phyloP scores from a whole-genome alignment of 2,888 invertebrate genomes.

The Sphaeridia pumilis region DNA sequence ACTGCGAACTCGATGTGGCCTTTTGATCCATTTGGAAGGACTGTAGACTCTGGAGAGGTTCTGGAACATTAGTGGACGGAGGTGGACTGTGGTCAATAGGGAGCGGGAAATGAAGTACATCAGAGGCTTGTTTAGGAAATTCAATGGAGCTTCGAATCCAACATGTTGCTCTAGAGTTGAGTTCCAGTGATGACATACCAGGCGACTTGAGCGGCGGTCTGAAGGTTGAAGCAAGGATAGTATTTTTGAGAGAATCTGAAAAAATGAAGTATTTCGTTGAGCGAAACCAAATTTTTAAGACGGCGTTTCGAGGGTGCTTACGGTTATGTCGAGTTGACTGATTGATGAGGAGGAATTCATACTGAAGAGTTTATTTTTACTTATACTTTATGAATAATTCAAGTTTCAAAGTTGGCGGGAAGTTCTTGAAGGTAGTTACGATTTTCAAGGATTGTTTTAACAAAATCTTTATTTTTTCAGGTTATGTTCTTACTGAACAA shows the following conservation, averaged over 20 bases:
- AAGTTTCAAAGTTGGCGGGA: no score
- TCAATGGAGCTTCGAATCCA: slow-evolving; percentile 1
- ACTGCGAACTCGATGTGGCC: neutral
- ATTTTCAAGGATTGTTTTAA: neutral
- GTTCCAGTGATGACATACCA: slow-evolving; percentile 7
- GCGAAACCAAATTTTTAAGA: no score
- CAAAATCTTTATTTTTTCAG: slow-evolving; percentile 37
- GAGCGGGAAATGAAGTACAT: slow-evolving; percentile 1
- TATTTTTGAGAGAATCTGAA: slow-evolving; percentile 6
- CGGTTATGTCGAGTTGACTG: no score
- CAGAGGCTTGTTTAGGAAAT: neutral
- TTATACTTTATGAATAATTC: neutral
- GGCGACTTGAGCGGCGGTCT: neutral
- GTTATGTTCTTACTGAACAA: slow-evolving; percentile 84
- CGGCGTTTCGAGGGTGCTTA: no score
- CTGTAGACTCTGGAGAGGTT: neutral
- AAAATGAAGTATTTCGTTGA: neutral
- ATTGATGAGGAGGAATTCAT: neutral
- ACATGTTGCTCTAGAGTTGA: neutral
- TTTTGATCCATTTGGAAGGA: neutral
- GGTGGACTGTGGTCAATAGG: neutral
- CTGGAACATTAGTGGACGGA: no score
- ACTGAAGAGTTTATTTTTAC: neutral
- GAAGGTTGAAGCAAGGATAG: neutral
- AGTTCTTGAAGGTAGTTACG: no score